These are phyloP conservation scores for Prosopocoilus inquinatus DNA, from an alignment of 2,888 invertebrate genomes.

Conservation along the genomic window DNA sequence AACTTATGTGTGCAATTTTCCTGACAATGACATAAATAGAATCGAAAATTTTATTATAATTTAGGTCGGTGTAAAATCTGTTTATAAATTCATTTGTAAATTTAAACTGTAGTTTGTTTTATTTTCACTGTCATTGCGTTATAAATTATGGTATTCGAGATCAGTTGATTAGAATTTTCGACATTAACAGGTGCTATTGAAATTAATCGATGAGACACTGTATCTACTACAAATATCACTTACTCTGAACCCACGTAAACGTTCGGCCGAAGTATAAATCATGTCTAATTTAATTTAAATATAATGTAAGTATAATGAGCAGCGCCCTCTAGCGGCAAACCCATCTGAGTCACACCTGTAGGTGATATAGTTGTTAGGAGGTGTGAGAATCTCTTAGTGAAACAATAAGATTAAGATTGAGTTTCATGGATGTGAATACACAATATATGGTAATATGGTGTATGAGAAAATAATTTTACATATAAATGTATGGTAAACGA, in stretches of 20 bases:
- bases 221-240: slow-evolving; percentile 32
- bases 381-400: slow-evolving; percentile 40
- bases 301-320: slow-evolving; percentile 48
- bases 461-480: slow-evolving; percentile 2
- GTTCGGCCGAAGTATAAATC: slow-evolving; percentile 40
- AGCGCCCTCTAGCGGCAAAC: slow-evolving; percentile 46
- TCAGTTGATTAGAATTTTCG: slow-evolving; percentile 11
- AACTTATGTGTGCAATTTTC: no score
- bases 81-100: no score
- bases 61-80: no score
- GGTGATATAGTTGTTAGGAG: slow-evolving; percentile 49
- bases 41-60: no score
- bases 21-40: no score
- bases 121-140: no score
- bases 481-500: slow-evolving; percentile 1
- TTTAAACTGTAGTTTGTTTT: no score
- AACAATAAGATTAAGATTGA: slow-evolving; percentile 20
- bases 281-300: slow-evolving; percentile 48
- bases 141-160: background rate
- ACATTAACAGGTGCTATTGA: slow-evolving; percentile 19
- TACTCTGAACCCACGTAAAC: slow-evolving; percentile 33
- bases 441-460: slow-evolving; percentile 3
- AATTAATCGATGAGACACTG: slow-evolving; percentile 21
- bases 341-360: slow-evolving; percentile 49
- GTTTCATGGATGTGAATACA: slow-evolving; percentile 5